Percentiles rank a stretch among this genome's conserved stretches.
These are phyloP conservation scores for Emmelina monodactyla DNA, from an alignment of 2,888 invertebrate genomes.

Conservation along the genomic window DNA sequence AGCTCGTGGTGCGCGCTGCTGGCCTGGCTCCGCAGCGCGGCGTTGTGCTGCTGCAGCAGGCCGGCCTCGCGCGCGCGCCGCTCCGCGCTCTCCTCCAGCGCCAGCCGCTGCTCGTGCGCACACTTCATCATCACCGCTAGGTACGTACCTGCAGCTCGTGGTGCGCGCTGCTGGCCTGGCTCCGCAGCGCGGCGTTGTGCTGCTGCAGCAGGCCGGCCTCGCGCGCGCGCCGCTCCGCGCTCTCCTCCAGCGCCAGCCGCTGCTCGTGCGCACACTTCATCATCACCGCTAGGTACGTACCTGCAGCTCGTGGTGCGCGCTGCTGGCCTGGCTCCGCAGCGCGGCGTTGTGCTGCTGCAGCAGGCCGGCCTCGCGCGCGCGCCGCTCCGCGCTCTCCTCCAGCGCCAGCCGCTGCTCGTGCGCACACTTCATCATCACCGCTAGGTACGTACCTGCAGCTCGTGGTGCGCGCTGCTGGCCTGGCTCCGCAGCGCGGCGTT, in stretches of 20 bases:
- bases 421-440: too few relatives aligned
- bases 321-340: conserved; percentile 41
- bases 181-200: conserved; percentile 50
- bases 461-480: conserved; percentile 52
- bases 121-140: too few relatives aligned
- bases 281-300: too few relatives aligned
- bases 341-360: conserved; percentile 56
- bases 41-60: conserved; percentile 55
- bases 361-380: conserved; percentile 48
- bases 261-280: too few relatives aligned
- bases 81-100: conserved; percentile 67
- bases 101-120: too few relatives aligned
- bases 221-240: conserved; percentile 47
- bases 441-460: conserved; percentile 45
- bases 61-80: conserved; percentile 49
- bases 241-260: conserved; percentile 75
- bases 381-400: conserved; percentile 51
- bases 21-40: conserved; percentile 41
- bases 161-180: conserved; percentile 48
- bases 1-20: conserved; percentile 55
- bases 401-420: conserved; percentile 87
- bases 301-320: conserved; percentile 56
- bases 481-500: conserved; percentile 46
- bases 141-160: conserved; percentile 46
- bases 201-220: conserved; percentile 52